A percentile compares a stretch with the other conserved stretches of the same genome.
Evolutionary conservation across 1,140 invertebrate genomes (phyloP).

Genomic region (Meloidogyne exigua): DNA sequence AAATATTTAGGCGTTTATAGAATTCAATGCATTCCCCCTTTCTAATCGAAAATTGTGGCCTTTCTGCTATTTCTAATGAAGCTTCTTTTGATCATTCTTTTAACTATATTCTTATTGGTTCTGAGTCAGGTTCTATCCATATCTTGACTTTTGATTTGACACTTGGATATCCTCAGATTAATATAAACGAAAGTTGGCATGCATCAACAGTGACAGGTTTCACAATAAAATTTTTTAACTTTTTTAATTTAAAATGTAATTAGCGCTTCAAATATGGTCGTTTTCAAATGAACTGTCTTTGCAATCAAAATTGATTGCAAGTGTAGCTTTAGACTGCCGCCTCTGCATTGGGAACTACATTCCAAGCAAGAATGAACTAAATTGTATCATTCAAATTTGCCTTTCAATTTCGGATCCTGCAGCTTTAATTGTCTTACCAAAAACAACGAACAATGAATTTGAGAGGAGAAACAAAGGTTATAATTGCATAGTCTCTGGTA

Average conservation of each 20-base stretch:
- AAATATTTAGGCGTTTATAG: neutral
- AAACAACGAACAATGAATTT: neutral
- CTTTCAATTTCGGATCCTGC: constrained; percentile 14
- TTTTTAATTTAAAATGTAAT: neutral
- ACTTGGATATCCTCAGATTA: neutral
- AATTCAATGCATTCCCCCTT: neutral
- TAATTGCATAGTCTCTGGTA: neutral
- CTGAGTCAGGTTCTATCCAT: neutral
- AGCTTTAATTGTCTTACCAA: constrained; percentile 15
- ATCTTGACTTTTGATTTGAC: neutral
- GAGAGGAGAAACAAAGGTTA: neutral
- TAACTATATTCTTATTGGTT: constrained; percentile 10
- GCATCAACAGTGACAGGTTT: constrained; percentile 13
- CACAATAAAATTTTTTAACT: neutral
- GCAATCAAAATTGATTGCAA: neutral
- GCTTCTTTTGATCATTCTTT: too few species aligned
- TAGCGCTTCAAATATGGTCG: neutral
- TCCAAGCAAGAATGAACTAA: neutral
- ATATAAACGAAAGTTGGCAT: constrained; percentile 4
- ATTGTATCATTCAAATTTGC: neutral
- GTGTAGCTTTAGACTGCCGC: constrained; percentile 6
- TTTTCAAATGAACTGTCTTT: too few species aligned
- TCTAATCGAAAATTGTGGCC: constrained; percentile 3
- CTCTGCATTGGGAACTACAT: neutral
- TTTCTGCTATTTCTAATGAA: constrained; percentile 7